A percentile compares a stretch with the other conserved stretches of the same genome.
phyloP scores from a whole-genome alignment of 2,888 invertebrate species.

The Calameuta pallipes region DNA sequence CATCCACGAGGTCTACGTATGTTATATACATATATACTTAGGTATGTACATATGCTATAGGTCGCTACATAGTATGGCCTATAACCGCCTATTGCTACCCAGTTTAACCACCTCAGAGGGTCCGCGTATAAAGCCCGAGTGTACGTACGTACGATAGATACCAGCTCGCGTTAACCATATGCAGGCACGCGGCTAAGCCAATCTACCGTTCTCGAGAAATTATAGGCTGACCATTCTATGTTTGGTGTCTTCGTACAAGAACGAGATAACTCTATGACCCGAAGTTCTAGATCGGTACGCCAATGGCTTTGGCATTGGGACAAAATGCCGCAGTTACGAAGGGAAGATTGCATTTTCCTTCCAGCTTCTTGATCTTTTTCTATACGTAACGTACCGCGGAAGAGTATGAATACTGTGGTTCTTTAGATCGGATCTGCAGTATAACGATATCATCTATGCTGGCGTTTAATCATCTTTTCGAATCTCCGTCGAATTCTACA shows the following conservation, averaged over 20 bases:
- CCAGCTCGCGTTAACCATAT: conserved; percentile 33
- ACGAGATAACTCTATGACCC: conserved; percentile 8
- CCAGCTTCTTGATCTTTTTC: too few species aligned
- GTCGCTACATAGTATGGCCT: not conserved
- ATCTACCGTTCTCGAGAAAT: conserved; percentile 47
- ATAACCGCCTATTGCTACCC: conserved; percentile 6
- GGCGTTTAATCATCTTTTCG: too few species aligned
- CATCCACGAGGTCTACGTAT: not conserved
- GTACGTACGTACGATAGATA: conserved; percentile 26
- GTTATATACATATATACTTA: not conserved
- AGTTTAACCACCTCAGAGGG: not conserved
- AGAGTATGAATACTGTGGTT: too few species aligned
- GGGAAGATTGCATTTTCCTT: too few species aligned
- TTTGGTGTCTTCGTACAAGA: conserved; percentile 19
- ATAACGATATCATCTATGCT: too few species aligned
- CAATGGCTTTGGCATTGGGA: too few species aligned
- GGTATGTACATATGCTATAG: not conserved
- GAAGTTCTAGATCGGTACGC: too few species aligned
- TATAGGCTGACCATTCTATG: conserved; percentile 45
- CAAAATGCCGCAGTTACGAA: too few species aligned
- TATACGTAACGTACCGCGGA: too few species aligned
- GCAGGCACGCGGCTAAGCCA: conserved; percentile 48
- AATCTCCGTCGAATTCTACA: too few species aligned
- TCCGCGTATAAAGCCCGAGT: conserved; percentile 6
- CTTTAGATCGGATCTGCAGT: too few species aligned